A percentile compares a stretch with the other conserved stretches of the same genome.
Evolutionary conservation across 2,113 vertebrate species (phyloP).

Genomic region (Gadus chalcogrammus): DNA sequence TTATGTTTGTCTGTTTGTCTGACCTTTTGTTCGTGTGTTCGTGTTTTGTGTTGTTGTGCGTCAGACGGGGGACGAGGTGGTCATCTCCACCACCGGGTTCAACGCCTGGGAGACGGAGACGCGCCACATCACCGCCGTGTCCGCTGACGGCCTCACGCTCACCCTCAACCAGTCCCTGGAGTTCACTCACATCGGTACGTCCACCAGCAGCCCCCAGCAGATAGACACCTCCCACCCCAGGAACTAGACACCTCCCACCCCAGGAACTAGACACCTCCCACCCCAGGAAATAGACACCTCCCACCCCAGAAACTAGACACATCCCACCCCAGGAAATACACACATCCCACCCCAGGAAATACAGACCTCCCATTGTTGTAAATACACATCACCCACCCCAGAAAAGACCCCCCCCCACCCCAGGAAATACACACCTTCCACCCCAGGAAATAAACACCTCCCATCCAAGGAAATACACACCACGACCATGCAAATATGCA

Average conservation of each 20-base stretch:
- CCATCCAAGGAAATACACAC: not conserved
- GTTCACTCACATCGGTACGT: conserved; percentile 78
- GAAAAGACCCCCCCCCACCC: no score
- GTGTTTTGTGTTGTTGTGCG: not conserved
- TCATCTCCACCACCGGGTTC: conserved; percentile 82
- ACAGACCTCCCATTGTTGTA: no score
- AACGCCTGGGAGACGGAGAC: conserved; percentile 78
- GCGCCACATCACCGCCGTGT: conserved; percentile 66
- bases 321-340: not conserved
- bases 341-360: no score
- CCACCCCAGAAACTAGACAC: not conserved
- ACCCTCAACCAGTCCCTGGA: conserved; percentile 73
- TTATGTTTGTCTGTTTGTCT: not conserved
- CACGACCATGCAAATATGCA: no score
- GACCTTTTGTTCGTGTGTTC: not conserved
- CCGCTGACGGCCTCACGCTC: conserved; percentile 61
- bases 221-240: not conserved
- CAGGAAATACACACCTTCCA: not conserved
- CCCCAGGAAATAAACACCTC: not conserved
- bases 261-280: not conserved
- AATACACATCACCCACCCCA: no score
- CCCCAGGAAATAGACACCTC: not conserved
- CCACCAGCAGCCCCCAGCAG: not conserved
- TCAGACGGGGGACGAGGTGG: conserved; percentile 79
- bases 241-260: not conserved